These are phyloP conservation scores for Agrochola circellaris DNA, from an alignment of 2,888 invertebrate genomes.

Conservation along the genomic window DNA sequence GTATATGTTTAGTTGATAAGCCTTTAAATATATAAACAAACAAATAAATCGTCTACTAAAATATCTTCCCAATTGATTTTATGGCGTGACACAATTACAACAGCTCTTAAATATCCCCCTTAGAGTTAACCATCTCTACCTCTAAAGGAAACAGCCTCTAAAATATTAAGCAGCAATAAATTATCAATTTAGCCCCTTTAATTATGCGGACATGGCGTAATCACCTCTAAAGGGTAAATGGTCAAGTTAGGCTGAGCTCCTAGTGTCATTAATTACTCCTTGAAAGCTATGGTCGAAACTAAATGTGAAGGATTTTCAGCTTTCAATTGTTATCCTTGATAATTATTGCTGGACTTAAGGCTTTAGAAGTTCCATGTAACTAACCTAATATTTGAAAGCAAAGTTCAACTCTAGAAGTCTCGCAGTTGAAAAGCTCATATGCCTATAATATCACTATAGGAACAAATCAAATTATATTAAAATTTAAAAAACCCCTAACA, in stretches of 20 bases:
- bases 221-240: constrained; percentile 41
- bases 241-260: constrained; percentile 33
- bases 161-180: constrained; percentile 35
- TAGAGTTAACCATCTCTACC: neutral
- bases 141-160: neutral
- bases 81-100: neutral
- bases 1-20: too few relatives aligned
- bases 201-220: constrained; percentile 36
- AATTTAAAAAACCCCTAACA: too few relatives aligned
- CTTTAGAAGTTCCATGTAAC: too few relatives aligned
- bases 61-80: neutral
- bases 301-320: constrained; percentile 46
- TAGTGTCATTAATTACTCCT: constrained; percentile 45
- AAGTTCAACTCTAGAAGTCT: too few relatives aligned
- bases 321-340: constrained; percentile 23
- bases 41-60: neutral
- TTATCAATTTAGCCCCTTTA: constrained; percentile 29
- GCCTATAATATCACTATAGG: too few relatives aligned
- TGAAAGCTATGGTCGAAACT: constrained; percentile 10
- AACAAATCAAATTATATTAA: too few relatives aligned
- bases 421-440: too few relatives aligned
- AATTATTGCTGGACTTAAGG: constrained; percentile 10
- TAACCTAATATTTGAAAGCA: neutral
- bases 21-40: too few relatives aligned
- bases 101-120: neutral